A percentile compares a stretch with the other conserved stretches of the same genome.
phyloP scores from a whole-genome alignment of 2,888 invertebrate species.

The Leucophenga montana region DNA sequence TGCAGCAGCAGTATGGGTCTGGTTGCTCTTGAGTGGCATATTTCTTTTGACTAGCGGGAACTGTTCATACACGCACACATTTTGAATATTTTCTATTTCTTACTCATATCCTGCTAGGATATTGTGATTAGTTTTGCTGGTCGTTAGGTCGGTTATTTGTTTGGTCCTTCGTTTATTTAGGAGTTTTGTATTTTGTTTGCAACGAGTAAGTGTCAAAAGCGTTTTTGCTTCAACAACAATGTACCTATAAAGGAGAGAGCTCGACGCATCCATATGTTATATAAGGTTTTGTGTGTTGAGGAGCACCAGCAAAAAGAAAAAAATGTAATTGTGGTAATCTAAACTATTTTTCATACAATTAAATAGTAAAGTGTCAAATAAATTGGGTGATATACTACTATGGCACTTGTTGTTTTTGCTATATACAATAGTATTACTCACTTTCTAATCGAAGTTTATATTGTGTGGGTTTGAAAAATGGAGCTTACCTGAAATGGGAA shows the following conservation, averaged over 20 bases:
- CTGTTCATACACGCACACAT: slow-evolving; percentile 6
- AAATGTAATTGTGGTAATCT: slow-evolving; percentile 12
- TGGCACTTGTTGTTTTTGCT: background rate
- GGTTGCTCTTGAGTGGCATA: background rate
- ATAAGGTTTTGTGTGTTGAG: background rate
- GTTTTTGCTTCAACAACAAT: background rate
- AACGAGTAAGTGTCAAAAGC: slow-evolving; percentile 16
- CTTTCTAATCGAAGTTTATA: no score
- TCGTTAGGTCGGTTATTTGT: background rate
- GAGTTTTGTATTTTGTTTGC: background rate
- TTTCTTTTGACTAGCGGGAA: background rate
- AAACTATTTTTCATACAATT: slow-evolving; percentile 21
- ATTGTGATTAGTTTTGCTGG: slow-evolving; percentile 8
- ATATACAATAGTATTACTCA: slow-evolving; percentile 4
- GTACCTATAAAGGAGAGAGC: background rate
- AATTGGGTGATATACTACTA: slow-evolving; percentile 20
- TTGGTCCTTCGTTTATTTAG: background rate
- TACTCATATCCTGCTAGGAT: slow-evolving; percentile 10
- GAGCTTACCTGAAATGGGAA: slow-evolving; percentile 46
- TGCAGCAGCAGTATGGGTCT: slow-evolving; percentile 15
- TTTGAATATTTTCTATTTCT: background rate
- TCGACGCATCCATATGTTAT: background rate
- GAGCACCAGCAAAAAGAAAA: background rate
- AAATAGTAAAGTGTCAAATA: slow-evolving; percentile 10
- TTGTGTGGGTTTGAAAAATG: no score